Evolutionary conservation across 1,140 invertebrate genomes (phyloP), one percentile per base, ranked within the genome.

Genomic region (Pectinophora gossypiella): DNA sequence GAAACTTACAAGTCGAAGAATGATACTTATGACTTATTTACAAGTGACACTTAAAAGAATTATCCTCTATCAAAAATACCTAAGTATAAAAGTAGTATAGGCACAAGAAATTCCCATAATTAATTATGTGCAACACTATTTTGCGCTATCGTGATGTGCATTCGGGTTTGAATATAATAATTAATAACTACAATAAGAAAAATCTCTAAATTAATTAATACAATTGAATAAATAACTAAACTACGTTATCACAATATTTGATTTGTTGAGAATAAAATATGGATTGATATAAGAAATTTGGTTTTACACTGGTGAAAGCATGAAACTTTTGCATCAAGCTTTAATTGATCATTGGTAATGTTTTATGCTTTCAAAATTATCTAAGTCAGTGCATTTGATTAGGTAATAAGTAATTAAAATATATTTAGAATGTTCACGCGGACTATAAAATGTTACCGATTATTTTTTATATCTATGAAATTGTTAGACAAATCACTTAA

Each of bases 81-180:
- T 82, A 75, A 64, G 72, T 82, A 81, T 72, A 77, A 82, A 82
- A 81, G 60, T 49, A 27, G 69, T 85, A 80, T 82, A 85, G 81
- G 81, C 81, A 85, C 81, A 68, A 83, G 81, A 81, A 79, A 79
- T 73, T n/a, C 68, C 79, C 71, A 76, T 79, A 77, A 44, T 44
- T 44, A 20, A 73, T 80, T 62, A 77, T 59, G 54, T 72, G 81
- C 80, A 40, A 40, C 36, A 12, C 2, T 32, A 40, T 13, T 40
- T 40, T 40, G 36, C 36, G 36, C 36, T 40, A 40, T 40, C 36
- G 15, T 13, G 16, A 40, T 40, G 36, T 40, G 36, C 36, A 40
- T 13, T 18, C 7, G 13, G n/a, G 5, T 3, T 15, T 40, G n/a
- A 32, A 32, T 32, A 9, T 38, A 40, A 40, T 2, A 5, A 16